Base-by-base conservation (phyloP, 92 coral and sea anemone genomes). In the Nematostella vectensis region DNA sequence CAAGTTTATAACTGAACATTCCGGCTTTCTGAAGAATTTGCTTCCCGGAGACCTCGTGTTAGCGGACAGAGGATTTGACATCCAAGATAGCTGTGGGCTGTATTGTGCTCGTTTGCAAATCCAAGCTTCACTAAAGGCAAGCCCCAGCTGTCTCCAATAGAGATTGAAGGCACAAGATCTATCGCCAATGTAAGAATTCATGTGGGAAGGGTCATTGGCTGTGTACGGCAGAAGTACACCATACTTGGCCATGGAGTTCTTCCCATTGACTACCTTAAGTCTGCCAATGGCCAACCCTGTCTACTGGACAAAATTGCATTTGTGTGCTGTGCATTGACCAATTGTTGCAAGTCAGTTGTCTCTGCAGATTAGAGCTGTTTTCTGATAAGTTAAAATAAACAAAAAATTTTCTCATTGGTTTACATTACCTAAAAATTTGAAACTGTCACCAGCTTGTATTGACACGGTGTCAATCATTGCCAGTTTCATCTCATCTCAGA, bases 301-400 rank as follows among this genome's bases (percentile, higher is more conserved):
- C 54, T 76, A 19, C 62, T 82, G 11, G 83, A 77, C 29, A 65
- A 82, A 40, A 70, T 76, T 20, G 79, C 71, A 31, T 59, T 77
- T 55, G 89, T 82, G 18, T 82, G 70, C 39, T 77, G 83, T 71
- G 83, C 89, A 27, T 61, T 82, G 49, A 64, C 68, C 21, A 82
- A 77, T 61, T 76, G 83, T 33, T 76, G 80, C 51, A 74, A 74
- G 47, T 78, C 85, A 50, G 80, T 58, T 38, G 73, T 78, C 25
- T 59, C 75, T 2, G 18, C 59, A 33, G 70, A 75, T 43, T 75
- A 67, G 64, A 13, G 18, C 42, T 15, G 15, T 36, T 36, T 8
- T 36, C 9, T 15, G 36, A 38, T 18, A 22, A 12, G 25, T 53
- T 24, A 20, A 9, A 11, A 27, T 11, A 12, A 11, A 22, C 31